Conservation (phyloP, 2,888 invertebrate species). For the Cremastinae sp. region DNA sequence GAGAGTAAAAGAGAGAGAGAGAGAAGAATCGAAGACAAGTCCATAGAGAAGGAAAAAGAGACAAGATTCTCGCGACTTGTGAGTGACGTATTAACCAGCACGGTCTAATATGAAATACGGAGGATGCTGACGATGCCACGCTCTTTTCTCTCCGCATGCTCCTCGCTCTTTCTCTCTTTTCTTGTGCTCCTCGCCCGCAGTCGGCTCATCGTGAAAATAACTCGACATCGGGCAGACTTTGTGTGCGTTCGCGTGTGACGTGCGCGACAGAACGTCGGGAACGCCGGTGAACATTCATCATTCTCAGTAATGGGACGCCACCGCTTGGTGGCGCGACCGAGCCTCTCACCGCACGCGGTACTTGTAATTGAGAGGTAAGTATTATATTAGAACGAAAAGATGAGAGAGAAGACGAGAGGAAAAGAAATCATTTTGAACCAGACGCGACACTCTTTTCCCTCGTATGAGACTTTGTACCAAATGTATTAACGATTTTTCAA, state of each 20-base stretch:
- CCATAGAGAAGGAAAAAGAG: conserved; percentile 38
- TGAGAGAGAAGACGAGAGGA: neutral
- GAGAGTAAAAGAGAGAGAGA: conserved; percentile 37
- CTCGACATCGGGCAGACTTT: conserved; percentile 68
- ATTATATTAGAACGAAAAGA: conserved; percentile 6
- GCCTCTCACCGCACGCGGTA: conserved; percentile 5
- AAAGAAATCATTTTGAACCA: neutral
- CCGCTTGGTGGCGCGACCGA: conserved; percentile 51
- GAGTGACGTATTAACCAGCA: conserved; percentile 67
- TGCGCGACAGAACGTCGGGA: conserved; percentile 74
- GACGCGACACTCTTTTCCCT: conserved; percentile 37
- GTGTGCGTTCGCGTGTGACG: conserved; percentile 67
- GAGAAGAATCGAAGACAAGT: conserved; percentile 37
- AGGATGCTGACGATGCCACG: conserved; percentile 58
- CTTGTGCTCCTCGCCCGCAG: conserved; percentile 38
- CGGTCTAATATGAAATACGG: conserved; percentile 68
- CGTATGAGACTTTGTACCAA: conserved; percentile 50
- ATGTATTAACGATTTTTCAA: conserved; percentile 1
- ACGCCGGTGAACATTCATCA: conserved; percentile 73
- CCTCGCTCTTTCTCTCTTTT: conserved; percentile 26
- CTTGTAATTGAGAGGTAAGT: conserved; percentile 41
- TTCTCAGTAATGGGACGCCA: conserved; percentile 71
- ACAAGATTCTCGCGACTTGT: conserved; percentile 55
- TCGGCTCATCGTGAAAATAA: conserved; percentile 72
- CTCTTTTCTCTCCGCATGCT: conserved; percentile 40